Evolutionary conservation across 64 coral and sea anemone genomes (phyloP).

Genomic region (Cladopsammia gracilis): DNA sequence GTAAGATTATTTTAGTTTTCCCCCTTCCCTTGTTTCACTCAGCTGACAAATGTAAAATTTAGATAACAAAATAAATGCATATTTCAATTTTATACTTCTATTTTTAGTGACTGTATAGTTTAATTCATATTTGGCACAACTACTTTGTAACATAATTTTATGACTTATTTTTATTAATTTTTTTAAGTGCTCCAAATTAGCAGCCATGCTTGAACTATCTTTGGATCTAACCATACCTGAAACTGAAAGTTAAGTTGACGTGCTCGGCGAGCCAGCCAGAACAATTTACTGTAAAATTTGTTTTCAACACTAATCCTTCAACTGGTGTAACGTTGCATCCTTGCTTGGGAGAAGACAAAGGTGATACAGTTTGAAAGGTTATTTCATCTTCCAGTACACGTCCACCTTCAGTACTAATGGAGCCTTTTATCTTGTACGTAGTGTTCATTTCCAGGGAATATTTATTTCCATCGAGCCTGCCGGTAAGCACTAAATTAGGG

Average conservation of each 20-base stretch:
- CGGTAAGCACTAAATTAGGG: not conserved
- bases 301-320: slow-evolving; percentile 1
- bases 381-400: not conserved
- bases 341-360: not conserved
- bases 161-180: not conserved
- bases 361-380: not conserved
- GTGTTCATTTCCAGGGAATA: slow-evolving; percentile 13
- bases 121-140: no score
- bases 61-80: no score
- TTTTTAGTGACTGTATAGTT: no score
- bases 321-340: not conserved
- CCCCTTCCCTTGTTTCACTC: no score
- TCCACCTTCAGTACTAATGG: not conserved
- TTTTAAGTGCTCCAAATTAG: not conserved
- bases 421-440: slow-evolving; percentile 8
- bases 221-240: not conserved
- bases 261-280: not conserved
- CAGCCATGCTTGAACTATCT: no score
- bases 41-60: no score
- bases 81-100: no score
- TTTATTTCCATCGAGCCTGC: not conserved
- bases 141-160: no score
- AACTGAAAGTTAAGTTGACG: not conserved
- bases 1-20: no score
- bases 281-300: not conserved